Percentiles rank a stretch among this genome's conserved stretches.
phyloP scores from a whole-genome alignment of 2,888 invertebrate genomes.

The Papilio elwesi region DNA sequence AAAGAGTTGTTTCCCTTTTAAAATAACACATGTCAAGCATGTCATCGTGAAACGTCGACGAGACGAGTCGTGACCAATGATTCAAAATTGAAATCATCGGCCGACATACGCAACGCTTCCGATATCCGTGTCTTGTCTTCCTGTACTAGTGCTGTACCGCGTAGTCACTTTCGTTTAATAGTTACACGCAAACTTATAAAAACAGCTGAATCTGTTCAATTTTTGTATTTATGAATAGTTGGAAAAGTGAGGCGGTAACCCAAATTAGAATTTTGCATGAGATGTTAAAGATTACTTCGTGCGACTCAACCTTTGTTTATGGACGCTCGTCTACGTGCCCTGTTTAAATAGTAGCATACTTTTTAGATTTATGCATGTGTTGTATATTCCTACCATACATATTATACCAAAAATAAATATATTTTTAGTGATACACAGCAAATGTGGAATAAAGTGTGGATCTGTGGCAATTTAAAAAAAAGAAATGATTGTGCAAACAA shows the following conservation, averaged over 20 bases:
- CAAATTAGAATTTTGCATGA: conserved; percentile 24
- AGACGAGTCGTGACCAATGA: conserved; percentile 52
- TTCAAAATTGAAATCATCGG: conserved; percentile 51
- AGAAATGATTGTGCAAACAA: too few species aligned
- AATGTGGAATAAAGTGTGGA: too few species aligned
- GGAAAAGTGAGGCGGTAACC: conserved; percentile 6
- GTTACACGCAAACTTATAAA: conserved; percentile 8
- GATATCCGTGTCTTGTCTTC: conserved; percentile 45
- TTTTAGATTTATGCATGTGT: conserved; percentile 7
- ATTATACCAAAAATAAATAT: too few species aligned
- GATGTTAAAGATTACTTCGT: conserved; percentile 29
- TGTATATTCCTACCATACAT: background rate
- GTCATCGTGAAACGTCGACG: conserved; percentile 34
- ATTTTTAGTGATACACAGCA: too few species aligned
- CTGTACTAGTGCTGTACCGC: conserved; percentile 6
- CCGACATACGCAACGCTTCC: conserved; percentile 47
- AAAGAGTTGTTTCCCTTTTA: background rate
- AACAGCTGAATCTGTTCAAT: conserved; percentile 12
- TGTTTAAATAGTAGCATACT: conserved; percentile 21
- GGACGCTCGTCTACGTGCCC: conserved; percentile 23
- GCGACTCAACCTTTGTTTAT: conserved; percentile 23
- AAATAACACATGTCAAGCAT: background rate
- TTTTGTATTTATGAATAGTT: background rate
- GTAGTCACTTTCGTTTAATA: conserved; percentile 32
- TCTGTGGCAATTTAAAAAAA: too few species aligned